Evolutionary conservation across 2,888 invertebrate species (phyloP), one percentile per base, ranked within the genome.

Genomic region (Teinopalpus imperialis): DNA sequence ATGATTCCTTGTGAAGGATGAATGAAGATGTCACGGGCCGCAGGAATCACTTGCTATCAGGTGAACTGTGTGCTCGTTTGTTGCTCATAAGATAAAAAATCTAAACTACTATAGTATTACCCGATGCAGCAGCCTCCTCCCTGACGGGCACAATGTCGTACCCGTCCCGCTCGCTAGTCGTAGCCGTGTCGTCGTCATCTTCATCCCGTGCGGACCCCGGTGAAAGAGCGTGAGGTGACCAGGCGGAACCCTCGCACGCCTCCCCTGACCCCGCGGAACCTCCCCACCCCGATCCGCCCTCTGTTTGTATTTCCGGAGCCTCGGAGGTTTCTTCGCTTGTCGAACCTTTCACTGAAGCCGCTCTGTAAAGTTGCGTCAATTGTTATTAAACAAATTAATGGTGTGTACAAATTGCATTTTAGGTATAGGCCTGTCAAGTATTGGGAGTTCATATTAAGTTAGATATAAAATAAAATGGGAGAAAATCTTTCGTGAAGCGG

Each of bases 181-280:
- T 61, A 0, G 26, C 3, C 12, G 27, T 3, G 1, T 30, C 20
- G 8, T 21, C 23, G 1, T 74, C 76, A 0, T 75, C 80, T 0
- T 76, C 77, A 0, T 77, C 77, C n/a, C 68, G 66, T 1, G 61
- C 75, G 0, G 77, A 78, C 43, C 79, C 86, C 1, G 85, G 85
- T 1, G 88, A 87, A 43, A 88, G 69, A 24, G 76, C 81, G 56
- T 85, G 81, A 27, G 69, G 72, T 2, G 81, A 77, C 80, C 82
- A 85, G 20, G 60, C 65, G 5, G 56, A 53, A 32, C 52, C 49
- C 53, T 34, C 40, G 44, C 45, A 39, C 1, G 23, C 27, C 10
- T 39, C 48, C 9, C 46, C 52, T 1, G 56, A 34, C 6, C 27
- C 43, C 3, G 27, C 45, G 8, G 47, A 40, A 3, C 42, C 49